Conservation (phyloP, 2,797 vertebrate species). For the Adelosebastes latens region DNA sequence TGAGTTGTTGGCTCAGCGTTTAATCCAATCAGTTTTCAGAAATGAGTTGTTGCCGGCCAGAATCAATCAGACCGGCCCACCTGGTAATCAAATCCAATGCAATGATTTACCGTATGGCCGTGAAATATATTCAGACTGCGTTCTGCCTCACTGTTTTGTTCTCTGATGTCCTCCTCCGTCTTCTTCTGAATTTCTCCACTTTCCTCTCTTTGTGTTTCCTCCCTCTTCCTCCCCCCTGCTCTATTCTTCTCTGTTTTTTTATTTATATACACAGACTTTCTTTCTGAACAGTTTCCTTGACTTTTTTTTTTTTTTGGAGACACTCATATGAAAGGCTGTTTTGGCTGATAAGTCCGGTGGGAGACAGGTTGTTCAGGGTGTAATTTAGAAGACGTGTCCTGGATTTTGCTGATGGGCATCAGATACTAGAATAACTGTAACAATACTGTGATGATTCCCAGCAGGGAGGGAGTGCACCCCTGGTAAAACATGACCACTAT, state of each 20-base stretch:
- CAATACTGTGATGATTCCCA: not conserved
- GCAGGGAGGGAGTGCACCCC: not conserved
- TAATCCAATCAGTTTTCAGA: constrained; percentile 58
- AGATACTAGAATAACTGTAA: not conserved
- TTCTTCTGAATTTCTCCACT: not conserved
- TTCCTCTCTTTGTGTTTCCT: not conserved
- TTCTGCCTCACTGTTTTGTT: not conserved
- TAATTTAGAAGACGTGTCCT: not conserved
- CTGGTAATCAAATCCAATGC: constrained; percentile 46
- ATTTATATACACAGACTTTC: not conserved
- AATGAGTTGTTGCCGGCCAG: constrained; percentile 48
- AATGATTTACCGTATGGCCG: constrained; percentile 15
- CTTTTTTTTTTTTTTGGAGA: not conserved
- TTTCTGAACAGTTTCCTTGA: not conserved
- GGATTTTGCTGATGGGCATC: not conserved
- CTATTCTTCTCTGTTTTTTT: constrained; percentile 1
- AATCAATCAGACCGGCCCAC: constrained; percentile 51
- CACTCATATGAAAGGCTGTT: constrained; percentile 6
- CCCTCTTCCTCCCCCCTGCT: not conserved
- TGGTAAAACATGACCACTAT: not conserved
- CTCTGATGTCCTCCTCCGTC: not conserved
- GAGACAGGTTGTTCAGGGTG: not conserved
- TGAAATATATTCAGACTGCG: constrained; percentile 6
- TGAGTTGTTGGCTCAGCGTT: constrained; percentile 36
- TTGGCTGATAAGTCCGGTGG: not conserved